Base-by-base conservation (phyloP, 2,888 invertebrate genomes). In the Rhagium mordax region DNA sequence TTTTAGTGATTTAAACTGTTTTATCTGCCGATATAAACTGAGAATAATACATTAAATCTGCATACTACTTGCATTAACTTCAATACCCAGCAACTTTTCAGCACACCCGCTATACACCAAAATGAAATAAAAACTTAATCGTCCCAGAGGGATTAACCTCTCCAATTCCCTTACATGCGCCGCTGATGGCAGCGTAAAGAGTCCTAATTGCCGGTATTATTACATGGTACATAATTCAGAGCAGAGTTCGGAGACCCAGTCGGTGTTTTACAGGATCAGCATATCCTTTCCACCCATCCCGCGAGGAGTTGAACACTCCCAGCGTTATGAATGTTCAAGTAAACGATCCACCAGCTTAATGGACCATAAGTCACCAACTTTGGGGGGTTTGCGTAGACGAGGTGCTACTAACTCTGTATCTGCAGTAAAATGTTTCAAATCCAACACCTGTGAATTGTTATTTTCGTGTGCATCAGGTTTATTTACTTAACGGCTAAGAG, bases 311-410 rank as follows among this genome's bases (percentile, higher is more conserved):
- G 60, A 65, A 71, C 51, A 51, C 51, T 51, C 51, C 51, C 67
- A 49, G 64, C 49, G 57, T 74, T 72, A 72, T 76, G 72, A 69
- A 76, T 68, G 60, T 70, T 68, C 76, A 64, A 47, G 65, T 72
- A 72, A 74, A 70, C 72, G 72, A 70, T 75, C 65, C 61, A 62
- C 71, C 74, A 49, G 70, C 71, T 67, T 76, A 76, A 76, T 76
- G 71, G 72, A 66, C 72, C 61, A 77, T 73, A 73, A 77, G 69
- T 74, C 74, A 74, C 60, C 66, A 21, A 65, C 68, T 74, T 57
- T 15, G 65, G 27, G 20, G 18, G 61, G 55, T 48, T 33, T 70
- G 21, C 49, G 61, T 48, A 29, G 67, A 53, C 53, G 64, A 60
- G 49, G 53, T 69, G 27, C 53, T 48, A 29, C 21, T n/a, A 64